These are phyloP conservation scores for Drosophila biarmipes DNA, from an alignment of 1,140 invertebrate genomes.

Conservation along the genomic window DNA sequence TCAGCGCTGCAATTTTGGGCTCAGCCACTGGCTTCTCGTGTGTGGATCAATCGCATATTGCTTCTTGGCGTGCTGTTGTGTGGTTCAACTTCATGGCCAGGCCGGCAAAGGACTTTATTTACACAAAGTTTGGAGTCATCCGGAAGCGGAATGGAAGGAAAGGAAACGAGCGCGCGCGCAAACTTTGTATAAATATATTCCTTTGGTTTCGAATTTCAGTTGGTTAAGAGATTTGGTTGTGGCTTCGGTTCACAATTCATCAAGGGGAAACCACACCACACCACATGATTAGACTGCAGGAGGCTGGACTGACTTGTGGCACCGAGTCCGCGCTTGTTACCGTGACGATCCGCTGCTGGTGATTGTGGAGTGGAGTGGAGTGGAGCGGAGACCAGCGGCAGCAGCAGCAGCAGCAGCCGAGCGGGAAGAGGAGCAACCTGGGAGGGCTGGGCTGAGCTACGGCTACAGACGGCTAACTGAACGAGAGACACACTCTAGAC, in stretches of 20 bases:
- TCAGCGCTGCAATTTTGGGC: constrained; percentile 45
- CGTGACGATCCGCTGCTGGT: constrained; percentile 64
- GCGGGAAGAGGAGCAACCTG: constrained; percentile 55
- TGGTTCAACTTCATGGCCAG: constrained; percentile 43
- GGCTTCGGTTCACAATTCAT: constrained; percentile 33
- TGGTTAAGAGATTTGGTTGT: constrained; percentile 34
- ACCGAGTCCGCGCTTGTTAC: constrained; percentile 66
- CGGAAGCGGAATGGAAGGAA: too few relatives aligned
- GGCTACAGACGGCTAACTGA: constrained; percentile 66
- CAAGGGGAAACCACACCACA: constrained; percentile 44
- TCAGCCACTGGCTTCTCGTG: constrained; percentile 52
- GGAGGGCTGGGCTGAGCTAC: constrained; percentile 55
- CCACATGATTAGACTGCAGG: constrained; percentile 38
- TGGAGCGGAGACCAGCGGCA: constrained; percentile 33
- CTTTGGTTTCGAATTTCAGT: constrained; percentile 62
- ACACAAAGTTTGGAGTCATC: constrained; percentile 74
- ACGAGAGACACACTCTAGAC: constrained; percentile 65
- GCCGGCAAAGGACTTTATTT: constrained; percentile 83
- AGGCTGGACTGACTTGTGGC: constrained; percentile 43
- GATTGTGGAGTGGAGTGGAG: constrained; percentile 13
- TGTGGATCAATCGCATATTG: constrained; percentile 80
- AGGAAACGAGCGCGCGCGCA: constrained; percentile 23
- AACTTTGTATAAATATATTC: constrained; percentile 85
- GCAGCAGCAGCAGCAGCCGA: constrained; percentile 36
- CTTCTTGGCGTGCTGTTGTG: constrained; percentile 57